Evolutionary conservation across 2,797 vertebrate species (phyloP), one percentile per base, ranked within the genome.

Genomic region (Sternarchorhynchus goeldii): DNA sequence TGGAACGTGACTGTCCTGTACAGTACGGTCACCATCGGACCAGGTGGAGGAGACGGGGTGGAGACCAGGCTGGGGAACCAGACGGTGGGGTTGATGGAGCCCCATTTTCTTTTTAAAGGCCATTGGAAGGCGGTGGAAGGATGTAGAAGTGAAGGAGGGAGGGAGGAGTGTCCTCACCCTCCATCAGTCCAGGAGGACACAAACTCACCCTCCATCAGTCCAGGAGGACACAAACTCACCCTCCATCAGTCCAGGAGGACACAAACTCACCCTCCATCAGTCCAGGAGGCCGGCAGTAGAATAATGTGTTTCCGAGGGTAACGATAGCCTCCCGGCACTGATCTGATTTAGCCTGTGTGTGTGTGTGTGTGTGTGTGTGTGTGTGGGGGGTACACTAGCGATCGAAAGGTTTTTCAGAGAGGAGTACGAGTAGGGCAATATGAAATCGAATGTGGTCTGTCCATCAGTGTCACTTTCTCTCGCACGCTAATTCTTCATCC

Each of bases 31-130:
- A 7, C 39, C 39, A 41, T 10, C 1, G 5, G 39, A n/a, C n/a
- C n/a, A 60, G 62, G 20, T 17, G 69, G 41, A 65, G 86, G 85
- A 88, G 78, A 29, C 25, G 8, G 21, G 29, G 53, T 39, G 41
- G 34, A 59, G 16, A 14, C 50, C 56, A 17, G 69, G 84, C 57
- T 32, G 74, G 86, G 45, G 58, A 77, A 76, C 82, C 16, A 76
- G 85, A 76, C 85, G 76, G 78, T 84, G 75, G 75, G 81, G 76
- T 62, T 82, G 86, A 85, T 87, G 78, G 86, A 89, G 83, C 62
- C 63, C 82, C 76, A 80, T 62, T 7, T 76, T 81, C 86, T 86
- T 88, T 85, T 87, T 59, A 87, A 85, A 88, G 80, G 83, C 67
- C 5, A 68, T 70, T 21, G 36, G 80, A 0, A 78, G 64, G 76